Conservation (phyloP, 1,140 invertebrate genomes). For the Dendrolimus punctatus region DNA sequence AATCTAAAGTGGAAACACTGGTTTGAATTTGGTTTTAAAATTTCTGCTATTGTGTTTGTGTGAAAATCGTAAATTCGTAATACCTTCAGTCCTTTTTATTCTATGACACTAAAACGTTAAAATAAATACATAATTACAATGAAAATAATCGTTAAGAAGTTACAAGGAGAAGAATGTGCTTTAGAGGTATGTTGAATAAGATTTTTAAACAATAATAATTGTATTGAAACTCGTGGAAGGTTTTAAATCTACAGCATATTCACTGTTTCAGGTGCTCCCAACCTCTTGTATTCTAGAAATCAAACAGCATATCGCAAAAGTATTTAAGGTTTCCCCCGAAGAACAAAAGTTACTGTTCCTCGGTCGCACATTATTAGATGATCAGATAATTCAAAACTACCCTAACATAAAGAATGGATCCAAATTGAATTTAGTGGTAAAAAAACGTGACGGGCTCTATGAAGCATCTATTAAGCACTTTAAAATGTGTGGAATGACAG, state of each 20-base stretch:
- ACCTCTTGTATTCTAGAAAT: conserved; percentile 52
- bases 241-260: not conserved
- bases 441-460: conserved; percentile 50
- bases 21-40: too few relatives aligned
- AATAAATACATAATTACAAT: conserved; percentile 19
- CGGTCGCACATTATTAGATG: conserved; percentile 48
- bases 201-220: conserved; percentile 2
- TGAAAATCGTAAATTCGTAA: too few relatives aligned
- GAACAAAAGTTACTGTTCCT: conserved; percentile 51
- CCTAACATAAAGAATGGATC: conserved; percentile 56
- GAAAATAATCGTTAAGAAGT: conserved; percentile 57
- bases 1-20: too few relatives aligned
- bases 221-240: not conserved
- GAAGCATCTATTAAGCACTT: conserved; percentile 45
- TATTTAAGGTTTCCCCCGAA: conserved; percentile 40
- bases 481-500: conserved; percentile 47
- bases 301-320: conserved; percentile 39
- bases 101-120: too few relatives aligned
- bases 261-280: conserved; percentile 40
- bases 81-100: too few relatives aligned
- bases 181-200: conserved; percentile 35
- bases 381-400: conserved; percentile 44
- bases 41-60: too few relatives aligned
- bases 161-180: conserved; percentile 55
- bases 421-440: conserved; percentile 55